Conservation (phyloP, 2,113 vertebrate species). For the Gorsachius goisagi region DNA sequence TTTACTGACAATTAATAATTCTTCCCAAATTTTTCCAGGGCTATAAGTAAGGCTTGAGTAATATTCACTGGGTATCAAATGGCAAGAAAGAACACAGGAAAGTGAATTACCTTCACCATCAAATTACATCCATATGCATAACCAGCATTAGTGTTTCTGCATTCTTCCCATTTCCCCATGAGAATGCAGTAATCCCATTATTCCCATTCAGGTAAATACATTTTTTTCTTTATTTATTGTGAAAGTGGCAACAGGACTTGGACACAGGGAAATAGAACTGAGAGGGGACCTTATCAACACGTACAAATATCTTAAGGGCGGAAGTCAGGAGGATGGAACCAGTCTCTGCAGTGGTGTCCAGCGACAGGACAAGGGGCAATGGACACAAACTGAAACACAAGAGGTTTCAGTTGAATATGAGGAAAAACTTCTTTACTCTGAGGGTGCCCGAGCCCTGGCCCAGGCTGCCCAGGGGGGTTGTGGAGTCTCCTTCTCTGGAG, state of each 20-base stretch:
- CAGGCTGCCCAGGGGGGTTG: too few species aligned
- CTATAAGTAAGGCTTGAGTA: not conserved
- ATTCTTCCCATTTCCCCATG: slow-evolving; percentile 24
- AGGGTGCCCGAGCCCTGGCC: too few species aligned
- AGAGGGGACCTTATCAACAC: too few species aligned
- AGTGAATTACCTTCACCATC: slow-evolving; percentile 9
- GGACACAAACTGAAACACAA: too few species aligned
- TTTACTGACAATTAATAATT: not conserved
- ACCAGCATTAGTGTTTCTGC: not conserved
- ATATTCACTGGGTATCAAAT: not conserved
- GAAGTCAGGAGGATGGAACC: too few species aligned
- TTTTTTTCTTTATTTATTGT: not conserved
- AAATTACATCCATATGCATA: slow-evolving; percentile 46
- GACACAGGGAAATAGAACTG: not conserved
- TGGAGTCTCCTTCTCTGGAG: too few species aligned
- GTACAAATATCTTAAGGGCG: too few species aligned
- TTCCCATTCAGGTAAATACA: slow-evolving; percentile 15
- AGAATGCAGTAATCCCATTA: not conserved
- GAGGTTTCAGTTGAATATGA: too few species aligned
- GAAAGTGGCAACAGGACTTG: not conserved
- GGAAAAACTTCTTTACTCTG: too few species aligned
- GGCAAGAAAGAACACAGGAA: slow-evolving; percentile 7
- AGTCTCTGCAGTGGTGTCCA: too few species aligned
- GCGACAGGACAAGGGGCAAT: too few species aligned
- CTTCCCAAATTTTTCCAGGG: not conserved